These are phyloP conservation scores for Baccha elongata DNA, from an alignment of 2,888 invertebrate genomes.

Conservation along the genomic window DNA sequence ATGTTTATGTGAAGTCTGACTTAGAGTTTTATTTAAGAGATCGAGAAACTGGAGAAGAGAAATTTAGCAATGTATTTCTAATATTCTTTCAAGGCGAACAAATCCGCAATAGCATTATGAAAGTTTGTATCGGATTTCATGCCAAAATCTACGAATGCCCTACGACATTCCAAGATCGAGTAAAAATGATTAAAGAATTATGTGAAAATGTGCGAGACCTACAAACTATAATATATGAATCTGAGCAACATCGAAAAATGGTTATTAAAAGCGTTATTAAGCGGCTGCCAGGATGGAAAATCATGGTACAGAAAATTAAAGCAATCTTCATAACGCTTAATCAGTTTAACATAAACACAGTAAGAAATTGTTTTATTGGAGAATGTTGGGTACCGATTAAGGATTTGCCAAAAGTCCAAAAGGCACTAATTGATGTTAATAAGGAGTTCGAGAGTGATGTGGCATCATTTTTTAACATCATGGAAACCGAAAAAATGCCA, in stretches of 20 bases:
- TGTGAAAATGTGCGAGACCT: constrained; percentile 93
- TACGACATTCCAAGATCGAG: constrained; percentile 89
- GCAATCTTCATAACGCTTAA: constrained; percentile 97
- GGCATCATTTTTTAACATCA: constrained; percentile 95
- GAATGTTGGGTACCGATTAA: constrained; percentile 94
- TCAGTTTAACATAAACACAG: constrained; percentile 95
- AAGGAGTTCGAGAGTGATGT: constrained; percentile 94
- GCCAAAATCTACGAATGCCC: constrained; percentile 95
- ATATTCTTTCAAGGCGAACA: constrained; percentile 94
- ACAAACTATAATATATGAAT: constrained; percentile 90
- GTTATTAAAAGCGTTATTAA: constrained; percentile 92
- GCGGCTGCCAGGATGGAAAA: constrained; percentile 92
- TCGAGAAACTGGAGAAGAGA: constrained; percentile 87
- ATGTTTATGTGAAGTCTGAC: constrained; percentile 92
- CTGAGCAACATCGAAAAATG: constrained; percentile 92
- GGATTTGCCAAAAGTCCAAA: constrained; percentile 89
- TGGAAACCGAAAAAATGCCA: constrained; percentile 91
- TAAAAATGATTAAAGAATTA: constrained; percentile 94
- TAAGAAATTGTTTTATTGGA: constrained; percentile 94
- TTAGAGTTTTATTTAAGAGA: constrained; percentile 90
- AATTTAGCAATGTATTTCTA: constrained; percentile 92
- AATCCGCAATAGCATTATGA: constrained; percentile 91
- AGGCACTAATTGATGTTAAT: constrained; percentile 92
- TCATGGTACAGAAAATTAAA: constrained; percentile 94
- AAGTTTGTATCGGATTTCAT: constrained; percentile 94